Percentiles rank a stretch among this genome's conserved stretches.
phyloP scores from a whole-genome alignment of 2,888 invertebrate genomes.

The Ceraclea dissimilis region DNA sequence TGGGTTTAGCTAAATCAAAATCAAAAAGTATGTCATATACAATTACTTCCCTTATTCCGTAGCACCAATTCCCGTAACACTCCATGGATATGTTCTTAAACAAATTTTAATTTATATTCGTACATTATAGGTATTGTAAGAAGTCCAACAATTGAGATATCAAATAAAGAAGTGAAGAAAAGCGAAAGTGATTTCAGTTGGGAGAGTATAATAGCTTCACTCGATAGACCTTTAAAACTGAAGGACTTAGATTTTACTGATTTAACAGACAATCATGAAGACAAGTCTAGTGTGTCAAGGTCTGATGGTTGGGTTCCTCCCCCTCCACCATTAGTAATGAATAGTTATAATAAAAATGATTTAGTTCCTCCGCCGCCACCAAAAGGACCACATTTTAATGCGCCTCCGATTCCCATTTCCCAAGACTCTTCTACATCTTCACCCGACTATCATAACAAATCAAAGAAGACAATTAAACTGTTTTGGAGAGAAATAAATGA shows the following conservation, averaged over 20 bases:
- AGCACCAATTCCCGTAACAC: too few species aligned
- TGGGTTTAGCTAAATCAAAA: slow-evolving; percentile 81
- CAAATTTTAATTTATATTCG: too few species aligned
- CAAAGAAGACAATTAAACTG: slow-evolving; percentile 93
- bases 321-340: slow-evolving; percentile 65
- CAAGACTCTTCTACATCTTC: slow-evolving; percentile 28
- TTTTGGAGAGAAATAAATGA: slow-evolving; percentile 97
- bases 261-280: slow-evolving; percentile 82
- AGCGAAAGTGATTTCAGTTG: slow-evolving; percentile 93
- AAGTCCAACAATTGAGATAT: slow-evolving; percentile 47
- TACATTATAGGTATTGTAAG: slow-evolving; percentile 57
- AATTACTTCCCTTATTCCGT: too few species aligned
- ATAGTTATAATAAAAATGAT: slow-evolving; percentile 42
- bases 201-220: slow-evolving; percentile 79
- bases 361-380: slow-evolving; percentile 45
- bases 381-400: slow-evolving; percentile 31
- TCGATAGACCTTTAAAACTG: slow-evolving; percentile 68
- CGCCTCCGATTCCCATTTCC: slow-evolving; percentile 29
- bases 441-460: slow-evolving; percentile 47
- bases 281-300: slow-evolving; percentile 61
- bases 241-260: slow-evolving; percentile 98
- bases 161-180: slow-evolving; percentile 60
- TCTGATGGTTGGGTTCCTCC: slow-evolving; percentile 34
- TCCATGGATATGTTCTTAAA: too few species aligned
- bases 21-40: slow-evolving; percentile 57